These are phyloP conservation scores for Sesia apiformis DNA, from an alignment of 2,888 invertebrate genomes.

Conservation along the genomic window DNA sequence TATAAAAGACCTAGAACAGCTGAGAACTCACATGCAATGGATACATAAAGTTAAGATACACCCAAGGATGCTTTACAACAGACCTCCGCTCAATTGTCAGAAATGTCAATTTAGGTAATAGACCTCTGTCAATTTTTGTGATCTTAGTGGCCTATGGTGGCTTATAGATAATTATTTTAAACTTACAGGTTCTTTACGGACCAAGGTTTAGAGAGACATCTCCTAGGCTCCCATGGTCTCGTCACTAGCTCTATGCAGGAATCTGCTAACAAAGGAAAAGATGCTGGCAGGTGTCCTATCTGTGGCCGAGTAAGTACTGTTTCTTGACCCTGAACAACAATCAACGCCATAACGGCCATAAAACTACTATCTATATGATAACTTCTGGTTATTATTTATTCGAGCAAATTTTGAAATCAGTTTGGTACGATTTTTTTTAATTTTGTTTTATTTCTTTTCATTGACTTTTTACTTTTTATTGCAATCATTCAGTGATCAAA, in stretches of 20 bases:
- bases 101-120: conserved; percentile 87
- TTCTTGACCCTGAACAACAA: conserved; percentile 9
- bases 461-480: too few species aligned
- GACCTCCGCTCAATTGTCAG: conserved; percentile 95
- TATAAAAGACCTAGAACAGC: conserved; percentile 94
- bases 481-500: too few species aligned
- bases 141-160: neutral
- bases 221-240: conserved; percentile 93
- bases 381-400: neutral
- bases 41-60: conserved; percentile 98
- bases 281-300: conserved; percentile 94
- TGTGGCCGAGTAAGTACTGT: conserved; percentile 86
- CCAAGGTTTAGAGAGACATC: conserved; percentile 95
- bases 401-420: too few species aligned
- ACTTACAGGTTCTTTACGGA: conserved; percentile 92
- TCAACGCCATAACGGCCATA: neutral
- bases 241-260: conserved; percentile 97
- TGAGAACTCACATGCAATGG: conserved; percentile 98
- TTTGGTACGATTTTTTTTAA: too few species aligned
- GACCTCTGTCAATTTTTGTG: neutral
- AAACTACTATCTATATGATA: neutral
- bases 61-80: conserved; percentile 95
- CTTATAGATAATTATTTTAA: neutral
- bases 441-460: too few species aligned
- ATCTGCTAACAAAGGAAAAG: conserved; percentile 95